Base-by-base conservation (phyloP, 2,797 vertebrate genomes). In the Bradypus variegatus region DNA sequence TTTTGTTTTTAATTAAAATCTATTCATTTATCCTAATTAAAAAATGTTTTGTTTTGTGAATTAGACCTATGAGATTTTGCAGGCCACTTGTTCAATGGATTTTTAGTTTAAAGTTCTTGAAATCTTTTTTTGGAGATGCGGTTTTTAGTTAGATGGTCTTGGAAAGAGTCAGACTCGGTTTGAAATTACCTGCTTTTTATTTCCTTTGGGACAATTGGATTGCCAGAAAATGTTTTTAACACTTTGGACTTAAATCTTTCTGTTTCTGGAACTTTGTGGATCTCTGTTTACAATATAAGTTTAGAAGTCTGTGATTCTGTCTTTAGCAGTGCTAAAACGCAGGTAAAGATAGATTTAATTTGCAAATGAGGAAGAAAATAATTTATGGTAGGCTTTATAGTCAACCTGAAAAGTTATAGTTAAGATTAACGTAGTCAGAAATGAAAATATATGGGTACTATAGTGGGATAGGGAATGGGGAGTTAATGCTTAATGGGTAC, bases 1-100 rank as follows among this genome's bases (percentile, higher is more conserved):
- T 88, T 94, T 94, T 86, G n/a, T 90, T 92, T 89, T 90, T 55
- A 76, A 7, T 89, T 87, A 72, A 90, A 72, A 48, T 64, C n/a
- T 69, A 3, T 88, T 79, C 27, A 29, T 72, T 82, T 94, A 72
- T 58, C 27, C 78, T 90, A 91, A 89, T 93, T 93, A 38, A 60
- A 58, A 81, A 29, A 33, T 72, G 38, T 12, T 89, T 83, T 95
- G 48, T 89, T 95, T 86, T 91, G n/a, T 91, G 67, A 89, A 36
- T 91, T 90, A 91, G 73, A 38, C 18, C 4, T 45, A 12, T 90
- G 25, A 93, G 69, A 72, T 92, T 91, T 93, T 82, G 11, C 23
- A 92, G 62, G 75, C 27, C 89, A 21, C 33, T 77, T 90, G 27
- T 77, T 79, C 23, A 50, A 11, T 80, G 5, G 21, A 86, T 60